These are phyloP conservation scores for Drosophila prosaltans DNA, from an alignment of 1,140 invertebrate species.

Conservation along the genomic window DNA sequence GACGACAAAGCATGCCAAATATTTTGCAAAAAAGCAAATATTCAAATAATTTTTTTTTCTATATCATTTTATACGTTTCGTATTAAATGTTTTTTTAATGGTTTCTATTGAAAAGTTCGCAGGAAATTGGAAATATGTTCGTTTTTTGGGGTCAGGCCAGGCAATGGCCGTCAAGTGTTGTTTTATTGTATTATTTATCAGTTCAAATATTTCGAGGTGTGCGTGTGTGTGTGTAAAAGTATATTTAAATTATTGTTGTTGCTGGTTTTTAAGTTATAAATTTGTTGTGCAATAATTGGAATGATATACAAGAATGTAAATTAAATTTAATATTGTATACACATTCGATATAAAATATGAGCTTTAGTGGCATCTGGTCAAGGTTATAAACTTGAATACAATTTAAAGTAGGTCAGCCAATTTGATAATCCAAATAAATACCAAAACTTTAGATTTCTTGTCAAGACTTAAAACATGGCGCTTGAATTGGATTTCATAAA, in stretches of 20 bases:
- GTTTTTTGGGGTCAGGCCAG: slow-evolving; percentile 24
- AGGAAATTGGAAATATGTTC: not conserved
- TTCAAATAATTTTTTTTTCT: slow-evolving; percentile 44
- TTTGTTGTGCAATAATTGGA: slow-evolving; percentile 68
- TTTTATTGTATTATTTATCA: slow-evolving; percentile 66
- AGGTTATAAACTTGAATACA: slow-evolving; percentile 72
- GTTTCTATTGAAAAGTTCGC: slow-evolving; percentile 39
- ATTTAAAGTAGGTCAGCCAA: slow-evolving; percentile 59
- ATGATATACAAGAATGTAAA: slow-evolving; percentile 51
- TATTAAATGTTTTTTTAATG: slow-evolving; percentile 39
- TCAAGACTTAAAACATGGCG: no score
- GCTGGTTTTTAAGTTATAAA: slow-evolving; percentile 12
- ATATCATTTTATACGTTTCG: no score
- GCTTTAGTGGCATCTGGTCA: slow-evolving; percentile 44
- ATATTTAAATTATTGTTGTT: not conserved
- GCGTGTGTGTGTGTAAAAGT: slow-evolving; percentile 9
- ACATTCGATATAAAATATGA: slow-evolving; percentile 18
- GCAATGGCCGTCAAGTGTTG: slow-evolving; percentile 54
- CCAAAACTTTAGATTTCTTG: not conserved
- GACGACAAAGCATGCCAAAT: slow-evolving; percentile 59
- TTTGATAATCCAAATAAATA: not conserved
- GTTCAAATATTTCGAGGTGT: slow-evolving; percentile 19
- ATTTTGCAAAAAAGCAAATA: slow-evolving; percentile 52
- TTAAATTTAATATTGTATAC: slow-evolving; percentile 30
- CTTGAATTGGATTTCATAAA: no score